Evolutionary conservation across 2,888 invertebrate species (phyloP).

Genomic region (Nephrotoma flavescens): DNA sequence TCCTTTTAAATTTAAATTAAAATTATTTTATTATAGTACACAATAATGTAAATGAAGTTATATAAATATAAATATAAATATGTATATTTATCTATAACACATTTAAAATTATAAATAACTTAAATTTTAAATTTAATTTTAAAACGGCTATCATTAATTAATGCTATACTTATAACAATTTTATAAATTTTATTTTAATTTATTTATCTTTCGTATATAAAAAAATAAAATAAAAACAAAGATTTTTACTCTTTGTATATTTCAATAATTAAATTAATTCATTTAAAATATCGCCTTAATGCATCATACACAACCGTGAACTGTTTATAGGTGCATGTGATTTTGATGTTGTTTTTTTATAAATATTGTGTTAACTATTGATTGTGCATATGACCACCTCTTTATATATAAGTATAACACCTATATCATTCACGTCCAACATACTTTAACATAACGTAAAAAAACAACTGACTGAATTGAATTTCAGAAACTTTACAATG

Average conservation of each 20-base stretch:
- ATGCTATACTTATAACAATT: not conserved
- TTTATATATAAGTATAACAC: not conserved
- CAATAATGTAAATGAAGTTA: not conserved
- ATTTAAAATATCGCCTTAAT: not conserved
- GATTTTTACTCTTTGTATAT: not conserved
- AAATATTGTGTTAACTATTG: not conserved
- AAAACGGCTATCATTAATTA: not conserved
- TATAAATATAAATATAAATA: not conserved
- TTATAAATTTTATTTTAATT: not conserved
- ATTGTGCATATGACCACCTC: not conserved
- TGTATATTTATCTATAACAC: not conserved
- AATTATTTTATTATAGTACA: not conserved
- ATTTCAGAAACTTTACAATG: not conserved
- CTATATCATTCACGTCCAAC: not conserved
- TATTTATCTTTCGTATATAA: not conserved
- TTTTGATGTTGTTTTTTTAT: not conserved
- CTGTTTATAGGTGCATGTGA: not conserved
- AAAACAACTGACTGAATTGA: not conserved
- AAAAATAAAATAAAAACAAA: not conserved
- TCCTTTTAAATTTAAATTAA: not conserved
- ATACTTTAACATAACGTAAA: not conserved
- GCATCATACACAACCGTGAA: not conserved
- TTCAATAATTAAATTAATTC: not conserved
- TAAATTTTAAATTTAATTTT: not conserved
- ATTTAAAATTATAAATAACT: not conserved